Conservation (phyloP, 2,113 vertebrate species). For the Xiphophorus couchianus region DNA sequence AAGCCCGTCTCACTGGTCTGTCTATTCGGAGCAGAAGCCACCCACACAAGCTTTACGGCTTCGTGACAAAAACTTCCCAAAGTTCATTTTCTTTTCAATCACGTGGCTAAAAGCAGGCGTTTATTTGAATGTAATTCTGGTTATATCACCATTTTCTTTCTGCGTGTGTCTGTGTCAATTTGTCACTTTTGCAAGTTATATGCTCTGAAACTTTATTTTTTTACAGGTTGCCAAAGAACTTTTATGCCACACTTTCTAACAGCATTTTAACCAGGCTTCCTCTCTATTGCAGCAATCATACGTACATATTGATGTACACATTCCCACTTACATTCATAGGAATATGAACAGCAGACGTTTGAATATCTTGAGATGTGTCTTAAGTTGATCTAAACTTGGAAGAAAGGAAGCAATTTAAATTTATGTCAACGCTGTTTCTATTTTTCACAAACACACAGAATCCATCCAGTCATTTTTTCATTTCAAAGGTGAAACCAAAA, state of each 20-base stretch:
- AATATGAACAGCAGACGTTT: background rate
- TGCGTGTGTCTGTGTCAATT: background rate
- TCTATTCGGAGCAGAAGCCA: background rate
- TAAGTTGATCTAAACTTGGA: no score
- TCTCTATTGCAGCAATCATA: background rate
- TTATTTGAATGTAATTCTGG: background rate
- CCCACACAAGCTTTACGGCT: background rate
- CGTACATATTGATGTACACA: background rate
- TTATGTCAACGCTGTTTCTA: no score
- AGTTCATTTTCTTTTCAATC: background rate
- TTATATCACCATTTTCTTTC: no score
- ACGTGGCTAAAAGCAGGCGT: background rate
- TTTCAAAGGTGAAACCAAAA: no score
- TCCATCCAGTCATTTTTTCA: no score
- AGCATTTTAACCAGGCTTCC: background rate
- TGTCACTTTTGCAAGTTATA: background rate
- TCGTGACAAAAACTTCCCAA: background rate
- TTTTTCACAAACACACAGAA: background rate
- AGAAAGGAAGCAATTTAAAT: no score
- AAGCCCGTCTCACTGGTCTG: background rate
- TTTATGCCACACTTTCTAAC: background rate
- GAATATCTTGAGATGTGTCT: background rate
- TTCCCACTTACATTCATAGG: background rate
- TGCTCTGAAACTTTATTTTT: background rate
- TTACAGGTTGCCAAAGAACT: background rate